phyloP scores from a whole-genome alignment of 2,888 invertebrate genomes.

The Zygaena filipendulae region DNA sequence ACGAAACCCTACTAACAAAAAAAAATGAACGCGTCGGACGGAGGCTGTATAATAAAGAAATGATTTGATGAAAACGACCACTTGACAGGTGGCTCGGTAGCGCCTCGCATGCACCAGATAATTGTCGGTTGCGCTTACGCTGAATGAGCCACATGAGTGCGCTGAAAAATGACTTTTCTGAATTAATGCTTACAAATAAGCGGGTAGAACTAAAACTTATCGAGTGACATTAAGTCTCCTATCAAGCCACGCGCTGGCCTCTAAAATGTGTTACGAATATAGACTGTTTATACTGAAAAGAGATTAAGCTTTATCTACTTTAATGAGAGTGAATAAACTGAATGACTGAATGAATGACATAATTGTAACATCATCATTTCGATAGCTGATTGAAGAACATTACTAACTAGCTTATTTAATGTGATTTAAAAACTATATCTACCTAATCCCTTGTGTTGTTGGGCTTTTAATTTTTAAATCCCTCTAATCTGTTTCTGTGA shows the following conservation, averaged over 20 bases:
- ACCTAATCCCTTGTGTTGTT: no score
- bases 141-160: slow-evolving; percentile 35
- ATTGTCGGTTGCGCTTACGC: slow-evolving; percentile 47
- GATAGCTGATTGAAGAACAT: no score
- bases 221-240: slow-evolving; percentile 44
- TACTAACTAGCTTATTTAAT: no score
- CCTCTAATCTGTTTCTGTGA: slow-evolving; percentile 3
- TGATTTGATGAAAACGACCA: slow-evolving; percentile 64
- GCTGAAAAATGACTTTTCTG: slow-evolving; percentile 56
- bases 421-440: no score
- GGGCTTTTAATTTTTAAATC: no score
- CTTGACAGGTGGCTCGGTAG: slow-evolving; percentile 63
- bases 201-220: slow-evolving; percentile 42
- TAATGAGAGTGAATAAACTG: no score
- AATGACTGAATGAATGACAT: no score
- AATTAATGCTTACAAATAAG: slow-evolving; percentile 61
- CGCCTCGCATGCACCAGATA: slow-evolving; percentile 45
- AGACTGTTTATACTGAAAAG: no score
- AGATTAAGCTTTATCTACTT: no score
- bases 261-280: no score
- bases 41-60: slow-evolving; percentile 63
- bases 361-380: no score
- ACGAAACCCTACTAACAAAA: slow-evolving; percentile 50
- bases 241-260: no score
- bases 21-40: slow-evolving; percentile 39